These are phyloP conservation scores for Drosophila sordidapex DNA, from an alignment of 2,888 invertebrate genomes.

Conservation along the genomic window DNA sequence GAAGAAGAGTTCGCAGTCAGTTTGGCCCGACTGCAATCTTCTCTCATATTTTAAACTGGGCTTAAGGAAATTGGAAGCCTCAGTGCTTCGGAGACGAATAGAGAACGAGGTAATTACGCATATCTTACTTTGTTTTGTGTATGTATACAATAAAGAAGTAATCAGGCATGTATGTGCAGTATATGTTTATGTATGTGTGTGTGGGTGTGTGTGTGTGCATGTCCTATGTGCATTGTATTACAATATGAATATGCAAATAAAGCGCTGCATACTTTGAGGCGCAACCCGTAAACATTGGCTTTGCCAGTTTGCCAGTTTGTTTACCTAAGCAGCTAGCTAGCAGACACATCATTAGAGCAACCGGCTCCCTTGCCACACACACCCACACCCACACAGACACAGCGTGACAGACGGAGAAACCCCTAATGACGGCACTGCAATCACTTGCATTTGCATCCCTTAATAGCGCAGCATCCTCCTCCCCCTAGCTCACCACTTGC, in stretches of 20 bases:
- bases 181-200: not conserved
- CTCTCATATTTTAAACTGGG: no score
- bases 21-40: not conserved
- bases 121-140: not conserved
- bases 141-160: not conserved
- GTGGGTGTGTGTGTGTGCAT: not conserved
- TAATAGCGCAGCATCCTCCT: constrained; percentile 50
- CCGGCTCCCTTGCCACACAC: constrained; percentile 10
- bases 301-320: constrained; percentile 32
- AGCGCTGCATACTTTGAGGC: constrained; percentile 50
- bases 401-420: constrained; percentile 35
- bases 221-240: constrained; percentile 3
- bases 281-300: constrained; percentile 37
- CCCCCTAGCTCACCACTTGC: not conserved
- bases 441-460: constrained; percentile 71
- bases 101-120: not conserved
- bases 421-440: constrained; percentile 69
- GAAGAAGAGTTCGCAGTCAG: not conserved
- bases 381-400: not conserved
- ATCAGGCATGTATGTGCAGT: not conserved
- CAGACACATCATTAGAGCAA: constrained; percentile 58
- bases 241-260: constrained; percentile 75
- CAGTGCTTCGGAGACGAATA: not conserved
- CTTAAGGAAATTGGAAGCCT: not conserved
- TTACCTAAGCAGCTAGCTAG: constrained; percentile 64